phyloP scores from a whole-genome alignment of 2,113 vertebrate species.

The Anthoscopus minutus region DNA sequence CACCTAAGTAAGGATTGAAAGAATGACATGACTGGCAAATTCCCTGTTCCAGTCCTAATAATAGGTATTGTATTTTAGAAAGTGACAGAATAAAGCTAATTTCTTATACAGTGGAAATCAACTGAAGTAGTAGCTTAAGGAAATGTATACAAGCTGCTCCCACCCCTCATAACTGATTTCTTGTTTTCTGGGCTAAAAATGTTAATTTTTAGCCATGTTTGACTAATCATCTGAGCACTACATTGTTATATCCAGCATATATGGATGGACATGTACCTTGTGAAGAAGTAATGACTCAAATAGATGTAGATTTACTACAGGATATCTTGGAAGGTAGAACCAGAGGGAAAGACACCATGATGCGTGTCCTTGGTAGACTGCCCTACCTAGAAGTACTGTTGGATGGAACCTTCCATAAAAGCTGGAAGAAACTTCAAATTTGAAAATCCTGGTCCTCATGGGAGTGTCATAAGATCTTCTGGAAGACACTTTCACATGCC shows the following conservation, averaged over 20 bases:
- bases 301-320: background rate
- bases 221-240: background rate
- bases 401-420: background rate
- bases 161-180: background rate
- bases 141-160: background rate
- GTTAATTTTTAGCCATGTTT: background rate
- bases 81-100: background rate
- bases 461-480: background rate
- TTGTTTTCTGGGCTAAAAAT: background rate
- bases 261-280: too few relatives aligned
- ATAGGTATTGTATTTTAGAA: background rate
- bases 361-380: too few relatives aligned
- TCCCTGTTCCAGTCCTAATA: background rate
- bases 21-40: background rate
- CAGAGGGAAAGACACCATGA: background rate
- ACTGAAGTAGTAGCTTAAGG: background rate
- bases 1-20: background rate
- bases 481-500: background rate
- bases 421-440: background rate
- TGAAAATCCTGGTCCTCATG: background rate
- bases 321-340: background rate
- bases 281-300: background rate
- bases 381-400: background rate
- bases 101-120: background rate
- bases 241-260: background rate